These are phyloP conservation scores for Philopedon plagiatum DNA, from an alignment of 2,888 invertebrate genomes.

Conservation along the genomic window DNA sequence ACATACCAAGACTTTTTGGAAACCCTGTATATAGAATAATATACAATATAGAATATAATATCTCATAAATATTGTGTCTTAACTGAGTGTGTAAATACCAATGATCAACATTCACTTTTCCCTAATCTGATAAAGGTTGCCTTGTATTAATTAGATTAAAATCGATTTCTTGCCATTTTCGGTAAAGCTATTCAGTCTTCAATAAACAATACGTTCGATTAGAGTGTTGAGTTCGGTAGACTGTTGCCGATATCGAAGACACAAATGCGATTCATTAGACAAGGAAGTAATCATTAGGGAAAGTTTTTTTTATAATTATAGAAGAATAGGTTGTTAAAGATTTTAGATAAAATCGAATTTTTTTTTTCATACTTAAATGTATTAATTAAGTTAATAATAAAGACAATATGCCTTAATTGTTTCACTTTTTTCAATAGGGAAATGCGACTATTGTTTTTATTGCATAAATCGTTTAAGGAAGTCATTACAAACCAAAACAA, in stretches of 20 bases:
- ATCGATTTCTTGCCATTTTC: slow-evolving; percentile 13
- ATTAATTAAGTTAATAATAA: too few relatives aligned
- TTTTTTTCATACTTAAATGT: too few relatives aligned
- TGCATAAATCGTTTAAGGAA: too few relatives aligned
- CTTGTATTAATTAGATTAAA: slow-evolving; percentile 6
- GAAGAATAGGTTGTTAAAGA: slow-evolving; percentile 4
- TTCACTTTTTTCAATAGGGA: too few relatives aligned
- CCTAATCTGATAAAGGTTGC: background rate
- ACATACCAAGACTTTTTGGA: too few relatives aligned
- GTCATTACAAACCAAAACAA: too few relatives aligned
- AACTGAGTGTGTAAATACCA: too few relatives aligned
- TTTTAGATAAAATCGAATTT: background rate
- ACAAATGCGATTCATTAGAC: slow-evolving; percentile 18
- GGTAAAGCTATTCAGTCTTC: slow-evolving; percentile 5
- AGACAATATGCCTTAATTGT: too few relatives aligned
- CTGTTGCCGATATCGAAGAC: background rate
- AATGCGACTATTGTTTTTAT: too few relatives aligned
- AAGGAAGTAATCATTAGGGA: slow-evolving; percentile 19
- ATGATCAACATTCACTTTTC: background rate
- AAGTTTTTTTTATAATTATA: slow-evolving; percentile 7
- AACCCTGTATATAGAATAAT: too few relatives aligned
- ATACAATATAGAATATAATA: too few relatives aligned
- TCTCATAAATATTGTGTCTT: too few relatives aligned
- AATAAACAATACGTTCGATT: slow-evolving; percentile 28
- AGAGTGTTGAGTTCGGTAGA: slow-evolving; percentile 51